These are phyloP conservation scores for Macquaria ambigua DNA, from an alignment of 2,113 vertebrate species.

Conservation along the genomic window DNA sequence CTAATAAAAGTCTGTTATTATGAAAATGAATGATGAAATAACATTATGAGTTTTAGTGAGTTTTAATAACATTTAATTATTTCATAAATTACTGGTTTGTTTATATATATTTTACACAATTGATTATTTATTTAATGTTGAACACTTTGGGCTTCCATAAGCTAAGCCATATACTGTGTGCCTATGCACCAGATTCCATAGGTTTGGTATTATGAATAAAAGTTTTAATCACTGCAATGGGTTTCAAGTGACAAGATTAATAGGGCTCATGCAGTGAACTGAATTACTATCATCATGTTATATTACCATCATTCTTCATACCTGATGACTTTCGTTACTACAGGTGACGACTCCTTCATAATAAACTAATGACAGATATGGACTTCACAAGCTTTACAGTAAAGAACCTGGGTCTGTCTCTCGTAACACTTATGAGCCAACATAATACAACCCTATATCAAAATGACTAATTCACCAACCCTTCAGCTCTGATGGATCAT, in stretches of 20 bases:
- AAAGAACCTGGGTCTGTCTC: neutral
- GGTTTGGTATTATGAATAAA: neutral
- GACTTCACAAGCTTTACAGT: neutral
- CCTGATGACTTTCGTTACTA: conserved; percentile 17
- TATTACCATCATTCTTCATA: conserved; percentile 46
- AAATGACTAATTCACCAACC: neutral
- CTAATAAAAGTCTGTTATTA: neutral
- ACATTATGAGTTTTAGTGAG: no score
- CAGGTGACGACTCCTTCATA: conserved; percentile 26
- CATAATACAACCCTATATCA: neutral
- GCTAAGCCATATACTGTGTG: conserved; percentile 9
- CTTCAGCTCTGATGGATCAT: conserved; percentile 9
- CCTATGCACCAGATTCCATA: neutral
- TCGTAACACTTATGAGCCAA: neutral
- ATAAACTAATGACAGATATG: conserved; percentile 35
- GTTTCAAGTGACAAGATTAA: conserved; percentile 44
- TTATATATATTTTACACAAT: no score
- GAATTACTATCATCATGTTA: conserved; percentile 30
- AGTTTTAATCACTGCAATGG: conserved; percentile 25
- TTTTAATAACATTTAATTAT: neutral
- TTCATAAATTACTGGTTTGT: neutral
- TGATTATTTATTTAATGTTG: neutral
- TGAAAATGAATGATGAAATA: neutral
- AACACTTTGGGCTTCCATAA: neutral
- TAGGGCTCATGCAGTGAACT: conserved; percentile 19